Percentiles rank a stretch among this genome's conserved stretches.
Conservation (phyloP, 1,140 invertebrate species). For the Forficula auricularia region DNA sequence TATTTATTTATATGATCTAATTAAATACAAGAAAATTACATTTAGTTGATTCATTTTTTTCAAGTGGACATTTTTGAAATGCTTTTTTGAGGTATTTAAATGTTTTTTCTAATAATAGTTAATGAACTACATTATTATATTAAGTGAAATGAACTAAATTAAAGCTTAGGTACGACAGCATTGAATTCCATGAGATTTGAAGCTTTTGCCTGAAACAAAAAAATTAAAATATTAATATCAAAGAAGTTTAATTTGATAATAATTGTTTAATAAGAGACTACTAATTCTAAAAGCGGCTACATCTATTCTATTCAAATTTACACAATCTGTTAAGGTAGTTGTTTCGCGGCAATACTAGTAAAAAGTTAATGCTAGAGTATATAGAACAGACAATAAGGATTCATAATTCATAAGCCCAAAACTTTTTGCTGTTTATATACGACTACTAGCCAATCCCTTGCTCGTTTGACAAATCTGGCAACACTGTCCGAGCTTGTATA, state of each 20-base stretch:
- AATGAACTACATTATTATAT: no score
- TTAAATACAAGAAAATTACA: background rate
- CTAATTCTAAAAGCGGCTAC: conserved; percentile 38
- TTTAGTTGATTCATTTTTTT: background rate
- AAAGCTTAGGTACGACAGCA: background rate
- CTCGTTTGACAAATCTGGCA: no score
- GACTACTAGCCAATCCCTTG: no score
- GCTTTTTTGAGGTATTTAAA: background rate
- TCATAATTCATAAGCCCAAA: no score
- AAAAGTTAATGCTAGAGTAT: no score
- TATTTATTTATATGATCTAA: background rate
- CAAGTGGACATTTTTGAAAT: background rate
- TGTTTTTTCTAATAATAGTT: no score
- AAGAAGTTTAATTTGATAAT: background rate
- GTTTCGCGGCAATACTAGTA: no score
- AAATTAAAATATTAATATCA: background rate
- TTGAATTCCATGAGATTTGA: background rate
- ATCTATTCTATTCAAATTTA: conserved; percentile 30
- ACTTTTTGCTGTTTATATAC: no score
- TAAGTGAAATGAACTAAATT: background rate
- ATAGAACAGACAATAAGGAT: no score
- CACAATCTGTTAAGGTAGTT: no score
- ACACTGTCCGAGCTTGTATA: no score
- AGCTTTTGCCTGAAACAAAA: conserved; percentile 1
- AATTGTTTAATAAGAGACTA: conserved; percentile 20